phyloP scores from a whole-genome alignment of 2,888 invertebrate genomes.

The Drosophila algonquin region DNA sequence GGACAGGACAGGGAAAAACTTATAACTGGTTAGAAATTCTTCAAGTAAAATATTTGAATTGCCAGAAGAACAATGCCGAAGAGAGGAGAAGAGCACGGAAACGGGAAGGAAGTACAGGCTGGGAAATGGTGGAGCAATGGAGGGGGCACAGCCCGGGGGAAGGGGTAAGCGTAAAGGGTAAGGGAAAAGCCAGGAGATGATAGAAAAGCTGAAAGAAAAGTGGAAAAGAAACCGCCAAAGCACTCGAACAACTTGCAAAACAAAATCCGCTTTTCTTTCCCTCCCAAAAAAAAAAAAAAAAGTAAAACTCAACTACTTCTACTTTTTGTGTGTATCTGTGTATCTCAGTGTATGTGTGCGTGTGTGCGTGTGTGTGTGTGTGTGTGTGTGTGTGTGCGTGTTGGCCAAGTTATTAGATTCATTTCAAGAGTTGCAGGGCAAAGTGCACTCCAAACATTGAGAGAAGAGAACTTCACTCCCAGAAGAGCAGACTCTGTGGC shows the following conservation, averaged over 20 bases:
- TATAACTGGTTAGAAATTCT: slow-evolving; percentile 60
- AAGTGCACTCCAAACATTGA: slow-evolving; percentile 76
- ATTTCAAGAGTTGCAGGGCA: slow-evolving; percentile 73
- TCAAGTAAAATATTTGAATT: slow-evolving; percentile 74
- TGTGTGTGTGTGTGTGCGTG: slow-evolving; percentile 21
- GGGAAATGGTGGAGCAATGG: too few species aligned
- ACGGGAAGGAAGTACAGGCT: too few species aligned
- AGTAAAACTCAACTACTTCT: slow-evolving; percentile 10
- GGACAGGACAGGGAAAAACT: slow-evolving; percentile 25
- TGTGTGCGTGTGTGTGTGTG: not conserved
- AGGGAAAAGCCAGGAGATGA: slow-evolving; percentile 50
- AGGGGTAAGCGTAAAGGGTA: slow-evolving; percentile 42
- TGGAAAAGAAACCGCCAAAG: slow-evolving; percentile 54
- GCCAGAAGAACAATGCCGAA: slow-evolving; percentile 46
- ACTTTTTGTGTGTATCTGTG: slow-evolving; percentile 58
- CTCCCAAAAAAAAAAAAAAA: not conserved
- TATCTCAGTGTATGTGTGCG: slow-evolving; percentile 5
- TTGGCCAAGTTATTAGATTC: slow-evolving; percentile 76
- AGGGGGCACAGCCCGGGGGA: not conserved
- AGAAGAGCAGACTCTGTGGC: slow-evolving; percentile 12
- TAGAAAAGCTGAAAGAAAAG: slow-evolving; percentile 17
- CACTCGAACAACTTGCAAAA: slow-evolving; percentile 67
- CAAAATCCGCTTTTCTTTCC: slow-evolving; percentile 66
- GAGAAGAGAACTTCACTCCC: slow-evolving; percentile 15
- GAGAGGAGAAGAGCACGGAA: not conserved